Evolutionary conservation across 2,797 vertebrate genomes (phyloP).

Genomic region (Fratercula arctica): DNA sequence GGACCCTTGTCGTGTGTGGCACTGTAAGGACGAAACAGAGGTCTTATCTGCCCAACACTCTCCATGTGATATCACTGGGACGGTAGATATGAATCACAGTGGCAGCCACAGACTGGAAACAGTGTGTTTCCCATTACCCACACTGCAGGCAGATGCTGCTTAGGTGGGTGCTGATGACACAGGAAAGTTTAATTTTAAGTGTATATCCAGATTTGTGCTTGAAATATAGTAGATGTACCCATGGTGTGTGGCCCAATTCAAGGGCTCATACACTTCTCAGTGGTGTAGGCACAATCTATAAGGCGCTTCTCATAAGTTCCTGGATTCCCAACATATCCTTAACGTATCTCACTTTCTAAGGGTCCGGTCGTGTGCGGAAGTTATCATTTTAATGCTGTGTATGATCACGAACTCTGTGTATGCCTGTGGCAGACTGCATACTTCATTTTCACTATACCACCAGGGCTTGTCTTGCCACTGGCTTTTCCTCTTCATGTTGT

Average conservation of each 20-base stretch:
- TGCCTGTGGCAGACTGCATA: background rate
- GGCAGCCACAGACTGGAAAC: background rate
- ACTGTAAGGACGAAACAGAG: background rate
- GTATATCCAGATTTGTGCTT: background rate
- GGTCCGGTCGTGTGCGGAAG: background rate
- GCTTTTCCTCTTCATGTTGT: background rate
- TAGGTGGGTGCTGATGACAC: background rate
- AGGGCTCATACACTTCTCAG: background rate
- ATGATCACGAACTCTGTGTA: background rate
- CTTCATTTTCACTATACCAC: background rate
- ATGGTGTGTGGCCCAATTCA: rapidly evolving
- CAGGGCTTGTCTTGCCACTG: background rate
- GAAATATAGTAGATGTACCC: background rate
- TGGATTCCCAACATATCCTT: background rate
- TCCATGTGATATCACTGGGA: background rate
- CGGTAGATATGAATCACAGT: background rate
- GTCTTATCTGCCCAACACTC: background rate
- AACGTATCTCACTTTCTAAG: background rate
- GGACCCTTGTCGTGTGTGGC: background rate
- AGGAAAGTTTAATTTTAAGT: background rate
- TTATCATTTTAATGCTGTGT: background rate
- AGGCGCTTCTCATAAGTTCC: background rate
- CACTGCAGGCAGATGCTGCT: background rate
- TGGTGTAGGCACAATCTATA: background rate
- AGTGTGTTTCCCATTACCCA: background rate